Evolutionary conservation across 2,888 invertebrate species (phyloP).

Genomic region (Lasioglossum vierecki): DNA sequence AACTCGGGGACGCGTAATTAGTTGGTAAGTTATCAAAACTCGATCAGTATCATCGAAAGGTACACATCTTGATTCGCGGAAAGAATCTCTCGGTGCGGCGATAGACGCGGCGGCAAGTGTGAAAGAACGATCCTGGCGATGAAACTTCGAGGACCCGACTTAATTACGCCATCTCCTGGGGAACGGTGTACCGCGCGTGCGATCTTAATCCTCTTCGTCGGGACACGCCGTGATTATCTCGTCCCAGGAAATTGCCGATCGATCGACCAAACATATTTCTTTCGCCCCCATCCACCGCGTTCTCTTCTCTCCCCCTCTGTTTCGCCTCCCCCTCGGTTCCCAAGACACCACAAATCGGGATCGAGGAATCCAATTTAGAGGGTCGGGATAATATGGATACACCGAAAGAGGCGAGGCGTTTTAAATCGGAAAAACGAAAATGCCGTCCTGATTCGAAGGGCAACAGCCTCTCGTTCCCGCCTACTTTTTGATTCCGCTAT

Average conservation of each 20-base stretch:
- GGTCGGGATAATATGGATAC: constrained; percentile 18
- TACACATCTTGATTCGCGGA: constrained; percentile 60
- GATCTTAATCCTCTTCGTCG: constrained; percentile 64
- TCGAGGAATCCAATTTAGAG: constrained; percentile 28
- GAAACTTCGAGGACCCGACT: constrained; percentile 67
- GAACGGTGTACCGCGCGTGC: constrained; percentile 25
- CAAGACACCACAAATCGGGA: constrained; percentile 25
- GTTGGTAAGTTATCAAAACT: constrained; percentile 66
- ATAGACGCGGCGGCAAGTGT: constrained; percentile 45
- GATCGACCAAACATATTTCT: constrained; percentile 44
- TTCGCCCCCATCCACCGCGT: background rate
- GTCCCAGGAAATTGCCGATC: constrained; percentile 61
- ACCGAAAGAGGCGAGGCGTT: background rate
- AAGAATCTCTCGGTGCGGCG: constrained; percentile 57
- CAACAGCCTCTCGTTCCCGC: background rate
- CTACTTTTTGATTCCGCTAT: background rate
- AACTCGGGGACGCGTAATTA: constrained; percentile 56
- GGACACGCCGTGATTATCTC: constrained; percentile 59
- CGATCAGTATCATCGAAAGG: constrained; percentile 58
- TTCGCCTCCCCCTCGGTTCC: background rate
- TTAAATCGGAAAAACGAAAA: background rate
- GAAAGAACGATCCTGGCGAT: constrained; percentile 66
- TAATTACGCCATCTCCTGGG: constrained; percentile 64
- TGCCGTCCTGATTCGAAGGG: background rate
- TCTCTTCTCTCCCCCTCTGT: background rate